These are phyloP conservation scores for Pheucticus melanocephalus DNA, from an alignment of 2,113 vertebrate genomes.

Conservation along the genomic window DNA sequence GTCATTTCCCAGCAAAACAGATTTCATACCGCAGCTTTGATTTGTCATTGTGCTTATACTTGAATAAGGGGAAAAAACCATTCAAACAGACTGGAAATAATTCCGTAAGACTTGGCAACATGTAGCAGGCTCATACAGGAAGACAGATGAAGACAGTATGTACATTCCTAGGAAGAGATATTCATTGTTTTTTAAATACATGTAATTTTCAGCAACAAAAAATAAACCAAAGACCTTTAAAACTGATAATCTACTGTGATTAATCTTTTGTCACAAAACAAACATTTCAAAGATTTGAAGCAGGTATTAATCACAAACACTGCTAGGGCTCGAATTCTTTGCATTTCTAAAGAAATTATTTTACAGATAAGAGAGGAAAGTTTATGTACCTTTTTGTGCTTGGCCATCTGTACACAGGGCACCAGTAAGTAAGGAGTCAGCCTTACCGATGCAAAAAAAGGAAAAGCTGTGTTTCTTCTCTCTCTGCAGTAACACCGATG, in stretches of 20 bases:
- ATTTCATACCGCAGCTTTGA: background rate
- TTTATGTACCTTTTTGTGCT: background rate
- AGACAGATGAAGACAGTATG: background rate
- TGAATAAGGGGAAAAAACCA: background rate
- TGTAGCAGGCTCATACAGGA: background rate
- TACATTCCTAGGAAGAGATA: background rate
- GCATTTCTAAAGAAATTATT: background rate
- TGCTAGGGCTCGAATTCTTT: background rate
- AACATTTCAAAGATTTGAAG: background rate
- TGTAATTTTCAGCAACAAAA: background rate
- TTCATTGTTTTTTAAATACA: background rate
- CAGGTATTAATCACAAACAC: background rate
- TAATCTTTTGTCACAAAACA: background rate
- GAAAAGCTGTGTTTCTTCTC: background rate
- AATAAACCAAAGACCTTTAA: background rate
- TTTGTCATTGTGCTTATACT: background rate
- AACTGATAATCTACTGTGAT: background rate
- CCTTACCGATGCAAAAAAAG: background rate
- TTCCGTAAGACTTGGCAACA: background rate
- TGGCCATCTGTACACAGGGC: background rate
- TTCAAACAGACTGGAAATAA: background rate
- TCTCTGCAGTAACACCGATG: background rate
- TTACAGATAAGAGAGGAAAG: background rate
- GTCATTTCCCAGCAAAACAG: background rate
- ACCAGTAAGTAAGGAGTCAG: background rate